Evolutionary conservation across 2,888 invertebrate genomes (phyloP).

Genomic region (Suillia variegata): DNA sequence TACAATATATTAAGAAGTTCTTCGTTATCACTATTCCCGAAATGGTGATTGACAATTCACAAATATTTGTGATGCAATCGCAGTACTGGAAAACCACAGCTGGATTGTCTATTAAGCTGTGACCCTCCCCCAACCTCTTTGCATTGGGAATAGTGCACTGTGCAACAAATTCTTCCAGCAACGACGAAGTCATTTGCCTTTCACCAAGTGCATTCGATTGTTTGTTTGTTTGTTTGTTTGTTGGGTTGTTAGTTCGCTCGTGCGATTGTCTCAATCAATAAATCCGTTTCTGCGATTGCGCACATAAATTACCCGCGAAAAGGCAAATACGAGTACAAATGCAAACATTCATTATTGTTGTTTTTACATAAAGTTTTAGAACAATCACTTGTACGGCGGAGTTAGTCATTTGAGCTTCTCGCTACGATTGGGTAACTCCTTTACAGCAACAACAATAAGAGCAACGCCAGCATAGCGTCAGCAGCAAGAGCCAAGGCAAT

Average conservation of each 20-base stretch:
- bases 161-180: too few relatives aligned
- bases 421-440: conserved; percentile 28
- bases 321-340: conserved; percentile 1
- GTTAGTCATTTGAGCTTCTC: conserved; percentile 27
- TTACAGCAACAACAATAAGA: conserved; percentile 30
- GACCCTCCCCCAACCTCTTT: too few relatives aligned
- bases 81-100: too few relatives aligned
- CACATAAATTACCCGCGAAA: conserved; percentile 32
- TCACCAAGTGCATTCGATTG: neutral
- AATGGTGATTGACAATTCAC: too few relatives aligned
- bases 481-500: conserved; percentile 10
- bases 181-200: too few relatives aligned
- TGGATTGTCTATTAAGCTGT: too few relatives aligned
- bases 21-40: too few relatives aligned
- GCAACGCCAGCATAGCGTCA: conserved; percentile 17
- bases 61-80: too few relatives aligned
- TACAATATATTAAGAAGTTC: too few relatives aligned
- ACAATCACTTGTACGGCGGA: conserved; percentile 20
- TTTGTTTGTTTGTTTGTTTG: too few relatives aligned
- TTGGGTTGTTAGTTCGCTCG: too few relatives aligned
- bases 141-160: too few relatives aligned
- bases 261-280: conserved; percentile 36
- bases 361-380: conserved; percentile 1
- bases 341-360: neutral
- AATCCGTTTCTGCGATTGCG: conserved; percentile 34